Percentiles rank a stretch among this genome's conserved stretches.
Evolutionary conservation across 2,888 invertebrate genomes (phyloP).

Genomic region (Euzetes globulus): DNA sequence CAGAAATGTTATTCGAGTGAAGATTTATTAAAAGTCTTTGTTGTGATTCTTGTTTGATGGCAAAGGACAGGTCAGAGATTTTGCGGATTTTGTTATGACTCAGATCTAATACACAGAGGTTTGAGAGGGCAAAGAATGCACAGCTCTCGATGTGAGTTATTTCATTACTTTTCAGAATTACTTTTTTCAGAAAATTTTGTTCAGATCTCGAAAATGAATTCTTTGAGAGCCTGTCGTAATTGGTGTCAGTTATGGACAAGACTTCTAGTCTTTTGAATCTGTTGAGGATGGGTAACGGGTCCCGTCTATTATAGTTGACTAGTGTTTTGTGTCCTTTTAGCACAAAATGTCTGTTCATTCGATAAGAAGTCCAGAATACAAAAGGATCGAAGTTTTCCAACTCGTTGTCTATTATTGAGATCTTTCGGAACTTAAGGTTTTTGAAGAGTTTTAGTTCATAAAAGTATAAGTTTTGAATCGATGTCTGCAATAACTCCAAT

Average conservation of each 20-base stretch:
- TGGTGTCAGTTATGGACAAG: slow-evolving; percentile 10
- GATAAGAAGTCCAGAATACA: slow-evolving; percentile 7
- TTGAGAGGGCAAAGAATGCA: not conserved
- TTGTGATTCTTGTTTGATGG: not conserved
- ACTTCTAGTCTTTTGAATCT: not conserved
- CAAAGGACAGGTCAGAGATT: not conserved
- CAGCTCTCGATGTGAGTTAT: slow-evolving; percentile 20
- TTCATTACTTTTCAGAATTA: not conserved
- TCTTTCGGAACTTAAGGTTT: not conserved
- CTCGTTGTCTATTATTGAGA: slow-evolving; percentile 1
- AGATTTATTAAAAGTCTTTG: slow-evolving; percentile 1
- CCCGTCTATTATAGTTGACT: slow-evolving; percentile 15
- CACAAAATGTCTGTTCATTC: slow-evolving; percentile 15
- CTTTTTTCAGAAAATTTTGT: not conserved
- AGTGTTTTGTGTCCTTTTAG: slow-evolving; percentile 12
- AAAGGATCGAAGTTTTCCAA: slow-evolving; percentile 20
- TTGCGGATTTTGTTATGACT: not conserved
- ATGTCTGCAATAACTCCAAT: not conserved
- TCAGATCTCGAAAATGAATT: slow-evolving; percentile 8
- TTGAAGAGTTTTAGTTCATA: not conserved
- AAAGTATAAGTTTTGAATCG: not conserved
- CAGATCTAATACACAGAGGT: not conserved
- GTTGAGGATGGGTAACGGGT: not conserved
- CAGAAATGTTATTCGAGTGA: not conserved
- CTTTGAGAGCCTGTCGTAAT: not conserved